Conservation (phyloP, 2,888 invertebrate species). For the Eretmocerus hayati region DNA sequence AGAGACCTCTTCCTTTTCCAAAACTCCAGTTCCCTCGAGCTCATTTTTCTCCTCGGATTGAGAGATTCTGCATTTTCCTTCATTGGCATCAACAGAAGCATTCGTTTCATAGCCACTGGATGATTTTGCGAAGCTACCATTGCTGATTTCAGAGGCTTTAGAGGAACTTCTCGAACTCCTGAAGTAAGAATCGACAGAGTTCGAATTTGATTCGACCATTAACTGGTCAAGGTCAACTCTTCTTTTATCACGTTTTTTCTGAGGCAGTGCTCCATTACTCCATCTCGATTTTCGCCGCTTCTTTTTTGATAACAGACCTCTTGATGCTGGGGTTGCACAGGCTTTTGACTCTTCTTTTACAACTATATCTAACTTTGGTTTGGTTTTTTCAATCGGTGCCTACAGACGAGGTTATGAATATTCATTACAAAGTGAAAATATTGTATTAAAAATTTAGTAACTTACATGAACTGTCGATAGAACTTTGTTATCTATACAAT, state of each 20-base stretch:
- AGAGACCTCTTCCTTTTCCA: background rate
- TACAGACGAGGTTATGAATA: no score
- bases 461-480: slow-evolving; percentile 36
- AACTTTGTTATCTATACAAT: slow-evolving; percentile 40
- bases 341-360: slow-evolving; percentile 11
- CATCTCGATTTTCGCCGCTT: slow-evolving; percentile 32
- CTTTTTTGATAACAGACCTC: slow-evolving; percentile 9
- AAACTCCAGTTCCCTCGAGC: background rate
- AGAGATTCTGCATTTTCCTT: background rate
- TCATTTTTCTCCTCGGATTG: background rate
- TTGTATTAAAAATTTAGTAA: background rate
- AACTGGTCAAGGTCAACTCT: slow-evolving; percentile 3
- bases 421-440: no score
- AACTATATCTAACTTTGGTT: slow-evolving; percentile 18
- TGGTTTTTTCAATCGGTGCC: slow-evolving; percentile 20
- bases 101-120: slow-evolving; percentile 28
- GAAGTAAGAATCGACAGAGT: slow-evolving; percentile 8
- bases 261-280: slow-evolving; percentile 33
- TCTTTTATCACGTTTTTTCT: slow-evolving; percentile 25
- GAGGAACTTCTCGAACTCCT: slow-evolving; percentile 27
- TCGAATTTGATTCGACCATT: slow-evolving; percentile 9
- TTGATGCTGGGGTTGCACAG: background rate
- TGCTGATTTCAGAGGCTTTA: slow-evolving; percentile 28
- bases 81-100: background rate
- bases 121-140: slow-evolving; percentile 24